Conservation (phyloP, 2,888 invertebrate species). For the Drosophila mimica region DNA sequence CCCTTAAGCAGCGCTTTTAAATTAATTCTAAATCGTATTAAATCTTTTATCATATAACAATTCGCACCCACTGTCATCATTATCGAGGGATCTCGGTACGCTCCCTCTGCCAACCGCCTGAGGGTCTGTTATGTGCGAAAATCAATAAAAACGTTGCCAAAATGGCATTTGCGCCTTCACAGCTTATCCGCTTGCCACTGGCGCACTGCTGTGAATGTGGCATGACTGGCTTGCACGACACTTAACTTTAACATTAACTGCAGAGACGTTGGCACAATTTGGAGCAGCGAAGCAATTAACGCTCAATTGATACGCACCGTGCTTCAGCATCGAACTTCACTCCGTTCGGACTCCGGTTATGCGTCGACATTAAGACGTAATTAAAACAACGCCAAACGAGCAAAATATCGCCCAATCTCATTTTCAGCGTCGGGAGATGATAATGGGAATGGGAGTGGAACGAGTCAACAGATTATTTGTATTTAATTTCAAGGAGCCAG, state of each 20-base stretch:
- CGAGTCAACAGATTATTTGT: slow-evolving; percentile 80
- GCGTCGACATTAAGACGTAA: slow-evolving; percentile 77
- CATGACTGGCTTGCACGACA: slow-evolving; percentile 26
- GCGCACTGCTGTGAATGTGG: slow-evolving; percentile 2
- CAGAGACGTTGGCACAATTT: slow-evolving; percentile 54
- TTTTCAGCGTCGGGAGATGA: slow-evolving; percentile 4
- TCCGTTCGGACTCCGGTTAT: slow-evolving; percentile 40
- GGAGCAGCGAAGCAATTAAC: slow-evolving; percentile 71
- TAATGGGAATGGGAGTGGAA: slow-evolving; percentile 9
- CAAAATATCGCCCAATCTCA: slow-evolving; percentile 40
- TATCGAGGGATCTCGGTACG: slow-evolving; percentile 15
- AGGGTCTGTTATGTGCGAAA: slow-evolving; percentile 50
- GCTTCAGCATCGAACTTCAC: slow-evolving; percentile 68
- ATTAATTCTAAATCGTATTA: not conserved
- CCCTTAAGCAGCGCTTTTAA: not conserved
- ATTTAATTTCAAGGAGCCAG: slow-evolving; percentile 72
- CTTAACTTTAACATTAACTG: slow-evolving; percentile 64
- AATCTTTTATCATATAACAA: not conserved
- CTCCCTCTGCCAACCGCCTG: slow-evolving; percentile 12
- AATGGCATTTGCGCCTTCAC: slow-evolving; percentile 68
- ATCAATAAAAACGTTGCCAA: slow-evolving; percentile 73
- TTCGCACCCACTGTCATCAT: slow-evolving; percentile 37
- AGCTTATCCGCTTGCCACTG: slow-evolving; percentile 61
- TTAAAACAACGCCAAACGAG: slow-evolving; percentile 75
- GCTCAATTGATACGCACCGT: slow-evolving; percentile 74